Base-by-base conservation (phyloP, 2,797 vertebrate genomes). In the Chaunax sp. region DNA sequence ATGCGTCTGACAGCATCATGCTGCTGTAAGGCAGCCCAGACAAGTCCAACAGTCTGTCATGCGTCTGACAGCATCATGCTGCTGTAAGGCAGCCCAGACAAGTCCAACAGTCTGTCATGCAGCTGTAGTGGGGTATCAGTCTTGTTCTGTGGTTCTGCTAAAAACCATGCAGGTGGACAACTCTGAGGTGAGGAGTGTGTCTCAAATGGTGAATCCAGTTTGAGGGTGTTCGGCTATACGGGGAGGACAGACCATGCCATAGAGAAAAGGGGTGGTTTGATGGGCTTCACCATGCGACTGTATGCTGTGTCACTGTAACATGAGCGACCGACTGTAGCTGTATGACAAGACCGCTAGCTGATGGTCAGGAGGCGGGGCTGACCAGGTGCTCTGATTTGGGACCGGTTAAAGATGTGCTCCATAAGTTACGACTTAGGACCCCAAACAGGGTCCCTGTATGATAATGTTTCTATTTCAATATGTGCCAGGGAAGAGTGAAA, bases 11-110 rank as follows among this genome's bases (percentile, higher is more conserved):
- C 12, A 47, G 58, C 43, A 35, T 60, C 82, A 85, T 89, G 80
- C 81, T 66, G 69, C 69, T 75, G 55, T 64, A 9, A n/a, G 16
- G 50, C 30, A 5, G 70, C 38, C 26, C 23, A 37, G 60, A 66
- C 38, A 58, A 67, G 44, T 56, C 50, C 49, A 63, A 58, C 18
- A 60, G 35, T 18, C 73, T 7, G 72, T 62, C 84, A 86, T 86
- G 84, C 87, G 80, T 63, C 75, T 46, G n/a, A 57, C 13, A 45
- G 59, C 43, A 33, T 60, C 82, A 84, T 89, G 80, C 81, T 66
- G 69, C 69, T 75, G 55, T 64, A 9, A n/a, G 16, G 50, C 30
- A 5, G 70, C 38, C 26, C 23, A 37, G 60, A 66, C 38, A 58
- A 67, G 44, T 56, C 50, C 81, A 4, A 2, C 5, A 9, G 9